phyloP scores from a whole-genome alignment of 2,797 vertebrate species.

The Cuniculus paca region DNA sequence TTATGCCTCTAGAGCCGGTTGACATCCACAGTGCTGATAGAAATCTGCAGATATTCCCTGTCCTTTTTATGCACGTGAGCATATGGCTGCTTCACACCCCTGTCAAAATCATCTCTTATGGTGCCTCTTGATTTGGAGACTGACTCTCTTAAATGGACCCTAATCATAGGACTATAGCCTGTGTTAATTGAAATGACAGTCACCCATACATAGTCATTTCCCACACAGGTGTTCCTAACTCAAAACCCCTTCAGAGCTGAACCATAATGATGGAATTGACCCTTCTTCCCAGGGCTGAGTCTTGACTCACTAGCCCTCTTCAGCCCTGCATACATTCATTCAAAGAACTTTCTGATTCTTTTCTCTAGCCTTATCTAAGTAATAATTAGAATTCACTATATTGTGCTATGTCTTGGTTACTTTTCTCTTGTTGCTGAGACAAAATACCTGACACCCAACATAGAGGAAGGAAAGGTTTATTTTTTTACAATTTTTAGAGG shows the following conservation, averaged over 20 bases:
- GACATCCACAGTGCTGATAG: not conserved
- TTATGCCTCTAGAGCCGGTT: not conserved
- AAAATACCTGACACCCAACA: too few relatives aligned
- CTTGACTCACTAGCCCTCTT: not conserved
- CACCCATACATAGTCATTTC: constrained; percentile 22
- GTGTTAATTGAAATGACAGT: constrained; percentile 6
- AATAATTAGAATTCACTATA: constrained; percentile 77
- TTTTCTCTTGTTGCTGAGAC: too few relatives aligned
- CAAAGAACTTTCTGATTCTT: constrained; percentile 37
- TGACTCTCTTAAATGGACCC: not conserved
- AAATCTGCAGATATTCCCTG: not conserved
- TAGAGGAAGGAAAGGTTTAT: too few relatives aligned
- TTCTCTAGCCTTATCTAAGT: constrained; percentile 46
- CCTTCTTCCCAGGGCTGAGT: not conserved
- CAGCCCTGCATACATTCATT: fast-evolving
- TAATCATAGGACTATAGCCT: not conserved
- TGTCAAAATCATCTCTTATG: not conserved
- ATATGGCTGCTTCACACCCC: not conserved
- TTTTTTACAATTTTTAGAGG: too few relatives aligned
- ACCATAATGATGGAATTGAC: not conserved
- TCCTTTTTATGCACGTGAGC: not conserved
- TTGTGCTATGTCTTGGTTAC: too few relatives aligned
- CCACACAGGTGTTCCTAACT: constrained; percentile 44
- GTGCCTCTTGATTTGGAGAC: not conserved
- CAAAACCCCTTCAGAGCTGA: not conserved